phyloP scores from a whole-genome alignment of 2,888 invertebrate species.

The Peribatodes rhomboidaria region DNA sequence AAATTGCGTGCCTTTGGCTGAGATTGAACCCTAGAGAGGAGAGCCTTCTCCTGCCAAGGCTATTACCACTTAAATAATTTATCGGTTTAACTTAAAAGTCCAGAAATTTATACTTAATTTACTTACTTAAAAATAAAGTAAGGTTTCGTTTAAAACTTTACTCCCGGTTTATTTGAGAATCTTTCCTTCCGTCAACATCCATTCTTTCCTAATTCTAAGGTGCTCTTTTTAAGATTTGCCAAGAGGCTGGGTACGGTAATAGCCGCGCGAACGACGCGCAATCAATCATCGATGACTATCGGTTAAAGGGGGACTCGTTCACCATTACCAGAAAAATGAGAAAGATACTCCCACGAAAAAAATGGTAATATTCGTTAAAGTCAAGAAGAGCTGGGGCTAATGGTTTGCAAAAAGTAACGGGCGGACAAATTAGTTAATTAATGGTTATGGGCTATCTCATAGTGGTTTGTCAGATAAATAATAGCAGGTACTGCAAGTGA shows the following conservation, averaged over 20 bases:
- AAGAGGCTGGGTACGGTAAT: slow-evolving; percentile 64
- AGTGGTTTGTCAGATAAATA: background rate
- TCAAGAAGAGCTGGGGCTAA: slow-evolving; percentile 43
- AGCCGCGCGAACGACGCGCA: slow-evolving; percentile 58
- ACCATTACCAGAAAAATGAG: slow-evolving; percentile 61
- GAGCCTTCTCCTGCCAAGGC: no score
- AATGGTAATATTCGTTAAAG: slow-evolving; percentile 54
- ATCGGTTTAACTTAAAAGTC: no score
- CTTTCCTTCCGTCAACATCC: slow-evolving; percentile 10
- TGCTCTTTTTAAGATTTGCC: slow-evolving; percentile 62
- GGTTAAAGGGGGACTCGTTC: slow-evolving; percentile 55
- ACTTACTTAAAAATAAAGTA: no score
- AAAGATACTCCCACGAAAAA: slow-evolving; percentile 51
- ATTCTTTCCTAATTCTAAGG: slow-evolving; percentile 52
- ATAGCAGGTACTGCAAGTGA: no score
- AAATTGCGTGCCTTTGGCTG: no score
- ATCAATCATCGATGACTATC: slow-evolving; percentile 71
- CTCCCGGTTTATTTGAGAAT: background rate
- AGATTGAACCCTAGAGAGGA: no score
- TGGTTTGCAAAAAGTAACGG: slow-evolving; percentile 37
- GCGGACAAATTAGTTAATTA: slow-evolving; percentile 42
- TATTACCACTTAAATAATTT: no score
- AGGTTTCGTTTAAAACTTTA: background rate
- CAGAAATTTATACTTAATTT: no score
- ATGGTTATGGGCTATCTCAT: slow-evolving; percentile 10